Conservation (phyloP, 2,888 invertebrate genomes). For the Phania funesta region DNA sequence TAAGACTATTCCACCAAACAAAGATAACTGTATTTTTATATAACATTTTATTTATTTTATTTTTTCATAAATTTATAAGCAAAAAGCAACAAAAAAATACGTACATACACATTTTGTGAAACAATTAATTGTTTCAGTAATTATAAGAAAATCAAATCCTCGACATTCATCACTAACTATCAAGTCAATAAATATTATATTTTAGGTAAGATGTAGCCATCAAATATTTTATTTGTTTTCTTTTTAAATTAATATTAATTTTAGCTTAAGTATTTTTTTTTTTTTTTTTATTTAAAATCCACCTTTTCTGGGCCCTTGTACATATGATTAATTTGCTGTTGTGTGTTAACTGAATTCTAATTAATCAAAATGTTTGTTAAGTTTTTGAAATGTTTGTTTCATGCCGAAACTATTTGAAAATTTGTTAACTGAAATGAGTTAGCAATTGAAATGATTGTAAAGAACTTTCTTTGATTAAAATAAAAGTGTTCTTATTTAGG, state of each 20-base stretch:
- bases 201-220: slow-evolving; percentile 35
- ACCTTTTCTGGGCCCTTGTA: slow-evolving; percentile 31
- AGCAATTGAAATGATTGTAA: slow-evolving; percentile 1
- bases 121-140: slow-evolving; percentile 24
- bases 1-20: slow-evolving; percentile 71
- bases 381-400: background rate
- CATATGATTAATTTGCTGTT: slow-evolving; percentile 34
- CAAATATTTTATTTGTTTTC: slow-evolving; percentile 19
- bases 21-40: slow-evolving; percentile 62
- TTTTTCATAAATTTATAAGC: slow-evolving; percentile 30
- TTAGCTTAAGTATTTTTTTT: slow-evolving; percentile 27
- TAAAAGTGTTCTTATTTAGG: background rate
- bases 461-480: slow-evolving; percentile 9
- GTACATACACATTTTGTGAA: slow-evolving; percentile 19
- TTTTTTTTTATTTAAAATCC: slow-evolving; percentile 5
- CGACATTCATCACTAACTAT: slow-evolving; percentile 12
- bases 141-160: slow-evolving; percentile 22
- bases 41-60: slow-evolving; percentile 37
- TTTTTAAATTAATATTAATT: slow-evolving; percentile 22
- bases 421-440: background rate
- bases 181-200: slow-evolving; percentile 31
- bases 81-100: slow-evolving; percentile 17
- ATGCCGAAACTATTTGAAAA: background rate
- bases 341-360: slow-evolving; percentile 15
- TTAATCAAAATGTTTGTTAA: background rate